A percentile compares a stretch with the other conserved stretches of the same genome.
phyloP scores from a whole-genome alignment of 2,797 vertebrate genomes.

The Manis javanica region DNA sequence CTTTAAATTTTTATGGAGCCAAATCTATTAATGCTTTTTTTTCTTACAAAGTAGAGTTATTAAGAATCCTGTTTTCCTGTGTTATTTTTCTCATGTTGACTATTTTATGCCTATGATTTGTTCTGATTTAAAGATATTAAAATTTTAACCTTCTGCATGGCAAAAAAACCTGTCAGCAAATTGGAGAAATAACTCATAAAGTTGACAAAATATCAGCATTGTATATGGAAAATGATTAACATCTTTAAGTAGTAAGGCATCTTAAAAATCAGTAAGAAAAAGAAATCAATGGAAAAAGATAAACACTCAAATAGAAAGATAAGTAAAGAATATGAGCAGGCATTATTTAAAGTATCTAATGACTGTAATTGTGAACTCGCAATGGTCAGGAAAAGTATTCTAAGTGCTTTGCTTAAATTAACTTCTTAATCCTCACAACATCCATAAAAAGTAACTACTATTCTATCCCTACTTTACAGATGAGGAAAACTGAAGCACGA shows the following conservation, averaged over 20 bases:
- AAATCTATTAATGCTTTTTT: neutral
- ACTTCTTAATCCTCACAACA: neutral
- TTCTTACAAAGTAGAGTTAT: neutral
- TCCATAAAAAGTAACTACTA: neutral
- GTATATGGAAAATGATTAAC: neutral
- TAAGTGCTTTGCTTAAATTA: neutral
- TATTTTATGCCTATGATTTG: slow-evolving; percentile 17
- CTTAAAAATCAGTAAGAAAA: neutral
- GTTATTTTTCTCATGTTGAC: slow-evolving; percentile 3
- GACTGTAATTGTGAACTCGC: neutral
- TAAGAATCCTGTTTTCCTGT: neutral
- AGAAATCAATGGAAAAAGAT: neutral
- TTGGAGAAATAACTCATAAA: slow-evolving; percentile 34
- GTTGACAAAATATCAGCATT: neutral
- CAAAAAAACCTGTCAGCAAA: neutral
- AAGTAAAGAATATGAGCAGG: neutral
- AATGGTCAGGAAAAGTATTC: neutral
- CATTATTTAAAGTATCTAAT: neutral
- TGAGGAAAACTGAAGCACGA: neutral
- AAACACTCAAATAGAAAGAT: slow-evolving; percentile 10
- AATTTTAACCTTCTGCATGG: neutral
- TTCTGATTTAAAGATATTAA: slow-evolving; percentile 37
- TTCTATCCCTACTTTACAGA: neutral
- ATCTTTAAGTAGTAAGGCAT: neutral
- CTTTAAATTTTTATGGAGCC: neutral